Evolutionary conservation across 2,888 invertebrate genomes (phyloP), one percentile per base, ranked within the genome.

Genomic region (Timandra comae): DNA sequence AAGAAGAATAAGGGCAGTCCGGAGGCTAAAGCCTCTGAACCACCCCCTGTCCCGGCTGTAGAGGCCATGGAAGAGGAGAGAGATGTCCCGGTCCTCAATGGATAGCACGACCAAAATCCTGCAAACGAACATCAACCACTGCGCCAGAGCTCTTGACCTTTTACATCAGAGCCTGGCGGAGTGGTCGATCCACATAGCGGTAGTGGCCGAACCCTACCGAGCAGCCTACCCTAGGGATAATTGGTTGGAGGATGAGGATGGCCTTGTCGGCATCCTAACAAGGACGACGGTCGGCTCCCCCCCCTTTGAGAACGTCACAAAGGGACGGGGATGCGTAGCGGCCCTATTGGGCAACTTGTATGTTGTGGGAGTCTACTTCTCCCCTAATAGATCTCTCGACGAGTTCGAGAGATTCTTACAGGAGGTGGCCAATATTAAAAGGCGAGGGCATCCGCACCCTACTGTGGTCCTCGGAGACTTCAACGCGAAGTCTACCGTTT

Each of bases 331-430:
- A 1, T 44, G 20, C n/a, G 44, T 49, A 0, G 35, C 36, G 1
- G 39, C 20, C 1, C 7, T 3, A 1, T 6, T 34, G 23, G 32
- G 32, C 3, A 34, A 25, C 1, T 11, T 37, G 1, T 21, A 29
- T 0, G 4, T 49, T 1, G 9, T 51, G 0, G 48, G 46, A 0
- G 38, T 32, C 0, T 54, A 52, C 16, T 50, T 49, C 33, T 47
- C 48, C 0, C 52, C 51, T 0, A 52, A 46, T 10, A 28, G 42
- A 5, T 21, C 19, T 3, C 30, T 49, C 3, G 27, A 37, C 0
- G 46, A 55, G 2, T 52, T 48, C 5, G 49, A 51, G 25, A n/a
- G 2, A 3, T 40, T 42, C 4, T 35, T 23, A 2, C 8, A 9
- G 9, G 23, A 23, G 6, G 4, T 16, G 6, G 3, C 16, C 16